phyloP scores from a whole-genome alignment of 2,113 vertebrate species.

The Erpornis zantholeuca region DNA sequence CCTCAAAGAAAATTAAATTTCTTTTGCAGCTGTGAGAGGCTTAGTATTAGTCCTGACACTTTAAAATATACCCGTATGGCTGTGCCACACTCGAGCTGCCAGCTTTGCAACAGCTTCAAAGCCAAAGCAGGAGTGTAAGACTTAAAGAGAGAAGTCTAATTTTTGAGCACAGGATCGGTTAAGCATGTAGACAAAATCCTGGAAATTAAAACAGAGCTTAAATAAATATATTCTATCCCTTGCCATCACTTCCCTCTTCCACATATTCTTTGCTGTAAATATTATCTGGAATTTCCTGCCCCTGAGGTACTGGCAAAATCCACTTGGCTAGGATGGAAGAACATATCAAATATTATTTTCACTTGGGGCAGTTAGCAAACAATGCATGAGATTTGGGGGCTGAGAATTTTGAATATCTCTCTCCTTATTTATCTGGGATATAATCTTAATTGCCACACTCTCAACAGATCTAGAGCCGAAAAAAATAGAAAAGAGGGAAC shows the following conservation, averaged over 20 bases:
- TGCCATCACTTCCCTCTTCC: accelerated
- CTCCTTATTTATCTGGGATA: neutral
- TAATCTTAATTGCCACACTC: neutral
- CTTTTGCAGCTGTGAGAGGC: neutral
- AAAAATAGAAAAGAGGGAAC: neutral
- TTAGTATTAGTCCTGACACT: neutral
- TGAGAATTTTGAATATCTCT: neutral
- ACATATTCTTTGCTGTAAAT: neutral
- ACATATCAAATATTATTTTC: neutral
- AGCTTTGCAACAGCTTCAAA: constrained; percentile 5
- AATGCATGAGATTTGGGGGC: neutral
- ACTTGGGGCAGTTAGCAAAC: too few species aligned
- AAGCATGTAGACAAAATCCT: constrained; percentile 9
- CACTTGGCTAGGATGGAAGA: neutral
- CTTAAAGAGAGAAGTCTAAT: neutral
- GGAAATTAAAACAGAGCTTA: neutral
- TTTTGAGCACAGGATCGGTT: neutral
- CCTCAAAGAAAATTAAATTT: neutral
- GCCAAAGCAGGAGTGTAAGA: neutral
- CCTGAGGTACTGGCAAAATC: neutral
- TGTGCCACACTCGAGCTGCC: neutral
- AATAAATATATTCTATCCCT: neutral
- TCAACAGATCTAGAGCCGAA: neutral
- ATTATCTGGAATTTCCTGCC: neutral
- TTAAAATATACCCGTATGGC: neutral